phyloP scores from a whole-genome alignment of 2,888 invertebrate genomes.

The Emmelina monodactyla region DNA sequence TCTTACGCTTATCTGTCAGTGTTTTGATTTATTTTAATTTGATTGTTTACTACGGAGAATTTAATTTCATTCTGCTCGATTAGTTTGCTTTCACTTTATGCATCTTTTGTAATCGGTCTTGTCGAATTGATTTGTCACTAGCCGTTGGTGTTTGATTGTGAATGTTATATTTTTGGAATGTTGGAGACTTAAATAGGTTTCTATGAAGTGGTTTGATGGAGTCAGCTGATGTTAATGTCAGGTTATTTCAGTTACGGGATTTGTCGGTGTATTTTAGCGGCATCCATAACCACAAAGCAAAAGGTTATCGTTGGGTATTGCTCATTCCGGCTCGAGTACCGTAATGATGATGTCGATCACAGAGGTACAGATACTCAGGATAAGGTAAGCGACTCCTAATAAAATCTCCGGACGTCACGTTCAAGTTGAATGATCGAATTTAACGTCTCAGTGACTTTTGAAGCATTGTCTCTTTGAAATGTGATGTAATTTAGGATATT shows the following conservation, averaged over 20 bases:
- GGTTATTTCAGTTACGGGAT: neutral
- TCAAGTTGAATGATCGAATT: constrained; percentile 46
- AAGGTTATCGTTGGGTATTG: constrained; percentile 26
- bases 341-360: constrained; percentile 38
- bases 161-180: neutral
- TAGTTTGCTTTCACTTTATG: constrained; percentile 27
- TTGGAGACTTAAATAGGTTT: neutral
- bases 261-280: neutral
- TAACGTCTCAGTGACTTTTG: constrained; percentile 31
- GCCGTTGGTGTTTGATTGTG: neutral
- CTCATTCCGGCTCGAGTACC: constrained; percentile 30
- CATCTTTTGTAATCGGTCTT: neutral
- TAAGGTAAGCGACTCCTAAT: constrained; percentile 25
- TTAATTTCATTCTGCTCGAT: constrained; percentile 21
- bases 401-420: constrained; percentile 53
- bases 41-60: constrained; percentile 26
- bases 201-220: neutral
- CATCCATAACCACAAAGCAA: constrained; percentile 14
- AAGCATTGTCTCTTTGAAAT: constrained; percentile 8
- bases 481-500: too few species aligned
- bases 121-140: constrained; percentile 1
- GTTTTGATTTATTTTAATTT: constrained; percentile 37
- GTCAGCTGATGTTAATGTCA: too few species aligned
- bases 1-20: constrained; percentile 20
- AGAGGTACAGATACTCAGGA: constrained; percentile 30